phyloP scores from a whole-genome alignment of 2,888 invertebrate species.

The Scaptomyza parva region DNA sequence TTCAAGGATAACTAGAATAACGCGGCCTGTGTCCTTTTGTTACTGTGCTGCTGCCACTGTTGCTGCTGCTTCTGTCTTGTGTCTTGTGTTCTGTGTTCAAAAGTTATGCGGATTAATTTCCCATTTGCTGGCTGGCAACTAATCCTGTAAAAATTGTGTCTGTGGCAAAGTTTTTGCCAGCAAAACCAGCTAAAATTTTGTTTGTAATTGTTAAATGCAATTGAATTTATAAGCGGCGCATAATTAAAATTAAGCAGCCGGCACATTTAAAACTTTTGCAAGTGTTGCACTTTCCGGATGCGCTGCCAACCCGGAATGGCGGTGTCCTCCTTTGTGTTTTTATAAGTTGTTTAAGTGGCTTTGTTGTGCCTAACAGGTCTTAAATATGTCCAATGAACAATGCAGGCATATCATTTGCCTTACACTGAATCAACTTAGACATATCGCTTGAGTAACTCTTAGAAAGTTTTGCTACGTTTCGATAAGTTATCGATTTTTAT shows the following conservation, averaged over 20 bases:
- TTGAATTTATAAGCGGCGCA: conserved; percentile 79
- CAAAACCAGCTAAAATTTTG: conserved; percentile 43
- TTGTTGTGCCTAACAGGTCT: conserved; percentile 28
- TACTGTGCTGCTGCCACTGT: neutral
- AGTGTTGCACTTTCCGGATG: conserved; percentile 66
- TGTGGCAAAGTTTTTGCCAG: conserved; percentile 44
- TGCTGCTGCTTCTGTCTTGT: no score
- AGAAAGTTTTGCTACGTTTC: no score
- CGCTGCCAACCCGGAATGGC: conserved; percentile 30
- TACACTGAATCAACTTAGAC: no score
- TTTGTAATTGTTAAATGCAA: conserved; percentile 79
- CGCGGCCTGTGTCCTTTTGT: conserved; percentile 22
- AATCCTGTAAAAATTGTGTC: conserved; percentile 76
- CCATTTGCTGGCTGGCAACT: conserved; percentile 65
- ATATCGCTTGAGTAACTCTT: no score
- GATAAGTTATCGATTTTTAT: no score
- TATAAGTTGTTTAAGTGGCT: conserved; percentile 35
- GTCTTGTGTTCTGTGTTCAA: no score
- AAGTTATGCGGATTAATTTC: conserved; percentile 71
- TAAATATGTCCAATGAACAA: conserved; percentile 26
- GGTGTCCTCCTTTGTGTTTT: no score
- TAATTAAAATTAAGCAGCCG: conserved; percentile 78
- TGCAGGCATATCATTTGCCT: no score
- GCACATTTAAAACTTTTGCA: conserved; percentile 66
- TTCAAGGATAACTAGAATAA: conserved; percentile 15